phyloP scores from a whole-genome alignment of 2,888 invertebrate genomes.

The Noctuana brunneofusca region DNA sequence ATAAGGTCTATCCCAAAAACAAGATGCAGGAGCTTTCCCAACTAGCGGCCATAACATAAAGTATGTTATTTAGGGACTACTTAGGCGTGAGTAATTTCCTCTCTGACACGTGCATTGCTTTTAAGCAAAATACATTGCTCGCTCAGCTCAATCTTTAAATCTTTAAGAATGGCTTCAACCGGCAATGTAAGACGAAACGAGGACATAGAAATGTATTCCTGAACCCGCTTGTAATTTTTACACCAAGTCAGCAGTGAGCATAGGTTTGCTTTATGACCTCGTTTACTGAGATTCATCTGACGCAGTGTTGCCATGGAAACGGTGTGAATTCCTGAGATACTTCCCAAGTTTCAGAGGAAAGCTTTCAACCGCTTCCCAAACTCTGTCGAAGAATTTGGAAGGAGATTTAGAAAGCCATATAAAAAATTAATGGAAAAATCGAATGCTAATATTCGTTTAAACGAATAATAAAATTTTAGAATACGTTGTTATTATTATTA shows the following conservation, averaged over 20 bases:
- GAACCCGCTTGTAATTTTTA: slow-evolving; percentile 15
- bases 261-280: slow-evolving; percentile 31
- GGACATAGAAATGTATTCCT: background rate
- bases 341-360: slow-evolving; percentile 1
- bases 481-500: no score
- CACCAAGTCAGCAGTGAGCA: slow-evolving; percentile 29
- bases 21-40: slow-evolving; percentile 20
- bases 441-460: no score
- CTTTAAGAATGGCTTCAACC: background rate
- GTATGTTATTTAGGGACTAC: slow-evolving; percentile 27
- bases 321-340: slow-evolving; percentile 10
- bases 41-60: slow-evolving; percentile 30
- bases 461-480: no score
- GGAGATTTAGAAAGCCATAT: background rate
- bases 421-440: no score
- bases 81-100: slow-evolving; percentile 19
- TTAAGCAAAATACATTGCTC: slow-evolving; percentile 12
- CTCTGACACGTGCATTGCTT: background rate
- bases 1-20: slow-evolving; percentile 27
- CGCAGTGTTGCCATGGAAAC: slow-evolving; percentile 23
- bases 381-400: background rate
- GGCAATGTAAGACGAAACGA: slow-evolving; percentile 14
- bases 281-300: slow-evolving; percentile 28
- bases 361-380: background rate
- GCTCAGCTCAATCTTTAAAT: background rate